Evolutionary conservation across 2,113 vertebrate species (phyloP).

Genomic region (Epinephelus fuscoguttatus): DNA sequence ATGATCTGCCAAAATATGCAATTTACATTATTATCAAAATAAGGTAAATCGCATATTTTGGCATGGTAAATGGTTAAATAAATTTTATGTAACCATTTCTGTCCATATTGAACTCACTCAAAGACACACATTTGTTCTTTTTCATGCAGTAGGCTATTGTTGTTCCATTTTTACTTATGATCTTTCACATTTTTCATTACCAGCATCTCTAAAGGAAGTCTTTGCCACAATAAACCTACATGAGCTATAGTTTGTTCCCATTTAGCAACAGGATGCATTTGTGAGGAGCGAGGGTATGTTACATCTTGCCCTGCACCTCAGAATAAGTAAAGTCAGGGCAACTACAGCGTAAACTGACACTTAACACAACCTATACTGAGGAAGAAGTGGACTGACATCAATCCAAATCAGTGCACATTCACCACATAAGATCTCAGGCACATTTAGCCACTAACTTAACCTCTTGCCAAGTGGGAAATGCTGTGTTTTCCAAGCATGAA

Average conservation of each 20-base stretch:
- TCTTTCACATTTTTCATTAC: background rate
- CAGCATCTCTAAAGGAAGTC: background rate
- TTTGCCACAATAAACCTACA: background rate
- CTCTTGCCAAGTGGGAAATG: background rate
- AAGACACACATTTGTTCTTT: background rate
- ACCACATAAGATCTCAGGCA: background rate
- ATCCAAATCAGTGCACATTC: background rate
- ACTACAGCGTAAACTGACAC: constrained; percentile 1
- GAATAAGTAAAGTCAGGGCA: constrained; percentile 12
- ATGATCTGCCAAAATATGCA: background rate
- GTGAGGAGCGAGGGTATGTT: background rate
- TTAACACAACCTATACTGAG: background rate
- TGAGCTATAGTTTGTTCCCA: background rate
- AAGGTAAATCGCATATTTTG: too few relatives aligned
- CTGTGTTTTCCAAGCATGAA: constrained; percentile 2
- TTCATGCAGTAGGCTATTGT: background rate
- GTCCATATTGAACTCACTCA: background rate
- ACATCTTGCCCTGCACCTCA: background rate
- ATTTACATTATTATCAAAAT: constrained; percentile 3
- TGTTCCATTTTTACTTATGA: background rate
- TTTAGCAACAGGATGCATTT: background rate
- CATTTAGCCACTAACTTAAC: background rate
- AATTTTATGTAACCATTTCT: constrained; percentile 2
- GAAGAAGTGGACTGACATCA: background rate
- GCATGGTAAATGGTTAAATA: too few relatives aligned